Conservation (phyloP, 2,797 vertebrate species). For the Ammospiza maritima region DNA sequence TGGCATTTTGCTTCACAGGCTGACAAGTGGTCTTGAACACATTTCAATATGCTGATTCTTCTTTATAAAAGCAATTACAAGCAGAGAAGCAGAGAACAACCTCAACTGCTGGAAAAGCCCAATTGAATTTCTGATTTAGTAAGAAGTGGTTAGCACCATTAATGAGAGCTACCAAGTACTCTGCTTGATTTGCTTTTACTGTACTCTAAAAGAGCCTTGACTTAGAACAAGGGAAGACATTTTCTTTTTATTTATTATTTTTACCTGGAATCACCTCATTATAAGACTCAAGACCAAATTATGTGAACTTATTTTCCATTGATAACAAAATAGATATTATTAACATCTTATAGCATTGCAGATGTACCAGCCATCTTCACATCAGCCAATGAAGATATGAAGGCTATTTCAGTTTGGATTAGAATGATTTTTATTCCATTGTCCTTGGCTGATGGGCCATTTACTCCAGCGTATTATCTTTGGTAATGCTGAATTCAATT, state of each 20-base stretch:
- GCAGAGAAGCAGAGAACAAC: conserved; percentile 4
- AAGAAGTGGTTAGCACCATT: neutral
- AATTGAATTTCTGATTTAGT: conserved; percentile 25
- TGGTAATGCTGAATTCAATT: neutral
- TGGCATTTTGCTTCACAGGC: conserved; percentile 31
- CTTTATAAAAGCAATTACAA: conserved; percentile 54
- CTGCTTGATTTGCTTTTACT: neutral
- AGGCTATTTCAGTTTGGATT: neutral
- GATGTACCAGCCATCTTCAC: neutral
- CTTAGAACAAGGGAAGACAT: neutral
- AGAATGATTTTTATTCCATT: neutral
- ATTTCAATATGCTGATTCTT: conserved; percentile 63
- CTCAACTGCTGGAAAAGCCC: conserved; percentile 11
- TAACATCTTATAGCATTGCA: neutral
- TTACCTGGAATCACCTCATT: neutral
- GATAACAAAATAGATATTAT: neutral
- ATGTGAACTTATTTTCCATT: neutral
- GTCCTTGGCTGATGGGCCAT: neutral
- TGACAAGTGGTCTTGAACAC: conserved; percentile 35
- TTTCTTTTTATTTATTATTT: neutral
- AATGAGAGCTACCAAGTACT: neutral
- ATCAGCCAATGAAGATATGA: neutral
- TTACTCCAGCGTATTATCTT: neutral
- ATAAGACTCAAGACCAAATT: neutral
- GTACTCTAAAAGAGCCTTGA: neutral